Conservation (phyloP, 2,888 invertebrate genomes). For the Dynastes tityus region DNA sequence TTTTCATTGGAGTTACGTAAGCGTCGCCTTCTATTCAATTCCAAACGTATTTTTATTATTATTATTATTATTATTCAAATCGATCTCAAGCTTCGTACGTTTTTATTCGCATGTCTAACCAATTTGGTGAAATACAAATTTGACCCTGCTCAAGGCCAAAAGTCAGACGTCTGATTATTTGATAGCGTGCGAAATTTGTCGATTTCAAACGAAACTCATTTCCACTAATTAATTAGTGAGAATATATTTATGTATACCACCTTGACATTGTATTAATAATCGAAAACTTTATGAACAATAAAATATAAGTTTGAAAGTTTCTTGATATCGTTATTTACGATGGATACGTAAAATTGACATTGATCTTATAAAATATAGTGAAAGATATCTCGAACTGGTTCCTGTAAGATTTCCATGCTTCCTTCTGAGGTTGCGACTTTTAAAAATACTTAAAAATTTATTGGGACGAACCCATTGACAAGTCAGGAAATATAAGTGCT, state of each 20-base stretch:
- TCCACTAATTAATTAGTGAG: neutral
- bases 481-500: neutral
- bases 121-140: neutral
- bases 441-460: neutral
- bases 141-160: constrained; percentile 15
- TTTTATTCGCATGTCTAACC: neutral
- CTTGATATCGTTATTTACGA: neutral
- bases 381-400: neutral
- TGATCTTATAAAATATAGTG: neutral
- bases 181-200: constrained; percentile 23
- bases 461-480: neutral
- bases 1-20: constrained; percentile 19
- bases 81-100: neutral
- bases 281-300: neutral
- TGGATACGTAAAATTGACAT: neutral
- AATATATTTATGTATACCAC: constrained; percentile 2
- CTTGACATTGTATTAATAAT: neutral
- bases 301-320: neutral
- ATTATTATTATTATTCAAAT: neutral
- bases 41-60: neutral
- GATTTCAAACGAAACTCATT: neutral
- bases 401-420: neutral
- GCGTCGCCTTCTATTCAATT: neutral
- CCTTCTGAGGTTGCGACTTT: neutral
- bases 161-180: constrained; percentile 12